Base-by-base conservation (phyloP, 2,888 invertebrate species). In the Noctua janthina region DNA sequence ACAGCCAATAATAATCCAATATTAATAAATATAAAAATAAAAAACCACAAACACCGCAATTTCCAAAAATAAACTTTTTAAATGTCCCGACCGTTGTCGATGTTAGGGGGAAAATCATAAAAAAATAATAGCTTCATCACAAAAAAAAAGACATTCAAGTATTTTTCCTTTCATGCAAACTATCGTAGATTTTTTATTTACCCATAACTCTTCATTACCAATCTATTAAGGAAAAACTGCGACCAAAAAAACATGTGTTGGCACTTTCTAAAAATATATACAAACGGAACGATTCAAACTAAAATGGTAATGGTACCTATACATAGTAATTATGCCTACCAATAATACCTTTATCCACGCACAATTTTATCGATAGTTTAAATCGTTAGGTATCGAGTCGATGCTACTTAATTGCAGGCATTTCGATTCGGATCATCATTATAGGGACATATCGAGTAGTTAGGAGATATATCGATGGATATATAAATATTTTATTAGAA, bases 391-490 rank as follows among this genome's bases (percentile, higher is more conserved):
- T 72, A 90, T 90, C 91, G 88, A 92, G 91, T 89, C 90, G 93
- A 93, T 91, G 92, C 93, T 93, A 91, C 92, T 92, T 94, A 94
- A 96, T 96, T 95, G 95, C 91, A 89, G 87, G 89, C 88, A 87
- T 92, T 92, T 91, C 90, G 91, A 90, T 91, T 92, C 83, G 79
- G 91, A 87, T 89, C 88, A 90, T 92, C 91, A 89, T 91, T 85
- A 84, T 87, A 88, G 88, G 89, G 89, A 90, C 91, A 88, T 91
- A 89, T 88, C 81, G 77, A 87, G 77, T 90, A 84, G 84, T 91
- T 85, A 75, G 71, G 74, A 68, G 80, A 84, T 82, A 85, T 86
- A 81, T 68, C 72, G 79, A 75, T 84, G 72, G 82, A 15, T 85
- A 81, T 77, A 84, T 84, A 80, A 76, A 88, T 85, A 83, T 89